Evolutionary conservation across 30 jellyfish, hydroid and myxozoan genomes (phyloP).

Genomic region (Aurelia coerulea): DNA sequence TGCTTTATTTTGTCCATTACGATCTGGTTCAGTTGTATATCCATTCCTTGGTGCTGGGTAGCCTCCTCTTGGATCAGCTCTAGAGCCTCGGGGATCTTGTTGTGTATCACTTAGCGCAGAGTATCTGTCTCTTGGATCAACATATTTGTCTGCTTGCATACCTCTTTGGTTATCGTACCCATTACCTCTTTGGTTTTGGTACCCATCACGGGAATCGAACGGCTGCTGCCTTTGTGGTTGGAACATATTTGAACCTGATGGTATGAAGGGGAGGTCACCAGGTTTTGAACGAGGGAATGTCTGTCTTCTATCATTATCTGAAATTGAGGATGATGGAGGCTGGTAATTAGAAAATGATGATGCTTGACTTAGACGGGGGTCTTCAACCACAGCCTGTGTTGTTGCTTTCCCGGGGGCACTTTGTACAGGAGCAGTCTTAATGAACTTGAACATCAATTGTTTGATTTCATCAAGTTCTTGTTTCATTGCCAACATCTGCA

Average conservation of each 20-base stretch:
- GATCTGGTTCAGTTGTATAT: constrained; percentile 91
- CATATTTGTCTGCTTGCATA: not conserved
- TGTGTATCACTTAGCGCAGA: not conserved
- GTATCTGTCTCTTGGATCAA: not conserved
- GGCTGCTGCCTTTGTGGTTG: not conserved
- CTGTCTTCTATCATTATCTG: too few species aligned
- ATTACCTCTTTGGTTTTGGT: not conserved
- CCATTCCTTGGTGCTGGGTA: constrained; percentile 43
- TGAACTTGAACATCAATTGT: constrained; percentile 49
- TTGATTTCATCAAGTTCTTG: constrained; percentile 74
- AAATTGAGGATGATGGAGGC: not conserved
- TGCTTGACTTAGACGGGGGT: not conserved
- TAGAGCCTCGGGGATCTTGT: not conserved
- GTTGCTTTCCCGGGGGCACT: constrained; percentile 30
- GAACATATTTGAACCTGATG: not conserved
- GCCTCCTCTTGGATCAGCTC: not conserved
- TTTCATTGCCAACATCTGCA: constrained; percentile 49
- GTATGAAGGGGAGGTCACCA: not conserved
- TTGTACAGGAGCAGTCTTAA: constrained; percentile 47
- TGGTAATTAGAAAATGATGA: not conserved
- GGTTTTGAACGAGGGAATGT: too few species aligned
- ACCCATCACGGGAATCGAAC: not conserved
- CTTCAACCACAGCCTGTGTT: constrained; percentile 8
- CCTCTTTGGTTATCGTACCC: not conserved
- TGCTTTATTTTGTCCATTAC: constrained; percentile 11